phyloP scores from a whole-genome alignment of 2,797 vertebrate genomes.

The Microcaecilia unicolor region DNA sequence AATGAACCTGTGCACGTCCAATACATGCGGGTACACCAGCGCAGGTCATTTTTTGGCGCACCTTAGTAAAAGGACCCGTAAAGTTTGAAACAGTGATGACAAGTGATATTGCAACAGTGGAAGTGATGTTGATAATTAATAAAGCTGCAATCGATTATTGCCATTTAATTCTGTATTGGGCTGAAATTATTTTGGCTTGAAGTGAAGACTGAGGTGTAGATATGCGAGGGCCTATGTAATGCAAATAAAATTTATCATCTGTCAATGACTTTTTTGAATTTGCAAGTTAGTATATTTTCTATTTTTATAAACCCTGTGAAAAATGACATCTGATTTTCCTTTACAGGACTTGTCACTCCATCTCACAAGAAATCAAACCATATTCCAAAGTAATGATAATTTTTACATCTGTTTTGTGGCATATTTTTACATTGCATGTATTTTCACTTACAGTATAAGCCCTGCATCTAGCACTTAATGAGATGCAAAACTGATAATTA shows the following conservation, averaged over 20 bases:
- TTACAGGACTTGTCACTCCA: slow-evolving; percentile 18
- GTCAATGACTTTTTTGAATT: slow-evolving; percentile 20
- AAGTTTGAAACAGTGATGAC: too few relatives aligned
- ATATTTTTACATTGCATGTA: slow-evolving; percentile 45
- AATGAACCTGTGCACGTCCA: too few relatives aligned
- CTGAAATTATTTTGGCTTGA: too few relatives aligned
- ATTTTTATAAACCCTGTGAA: slow-evolving; percentile 27
- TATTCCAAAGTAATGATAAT: slow-evolving; percentile 22
- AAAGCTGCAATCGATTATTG: too few relatives aligned
- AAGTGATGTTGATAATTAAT: too few relatives aligned
- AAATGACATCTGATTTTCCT: slow-evolving; percentile 18
- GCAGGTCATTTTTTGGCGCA: too few relatives aligned
- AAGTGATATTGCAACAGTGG: too few relatives aligned
- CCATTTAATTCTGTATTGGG: too few relatives aligned
- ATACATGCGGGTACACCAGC: too few relatives aligned
- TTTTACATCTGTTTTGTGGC: slow-evolving; percentile 36
- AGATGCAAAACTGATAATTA: slow-evolving; percentile 81
- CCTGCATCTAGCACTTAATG: slow-evolving; percentile 51
- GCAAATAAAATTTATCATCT: slow-evolving; percentile 21
- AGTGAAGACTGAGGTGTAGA: too few relatives aligned
- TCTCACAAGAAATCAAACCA: slow-evolving; percentile 18
- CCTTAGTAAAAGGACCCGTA: too few relatives aligned
- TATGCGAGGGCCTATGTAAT: too few relatives aligned
- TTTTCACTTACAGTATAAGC: slow-evolving; percentile 48
- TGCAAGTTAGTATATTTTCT: slow-evolving; percentile 8